These are phyloP conservation scores for Silurus asotus DNA, from an alignment of 2,113 vertebrate genomes.

Conservation along the genomic window DNA sequence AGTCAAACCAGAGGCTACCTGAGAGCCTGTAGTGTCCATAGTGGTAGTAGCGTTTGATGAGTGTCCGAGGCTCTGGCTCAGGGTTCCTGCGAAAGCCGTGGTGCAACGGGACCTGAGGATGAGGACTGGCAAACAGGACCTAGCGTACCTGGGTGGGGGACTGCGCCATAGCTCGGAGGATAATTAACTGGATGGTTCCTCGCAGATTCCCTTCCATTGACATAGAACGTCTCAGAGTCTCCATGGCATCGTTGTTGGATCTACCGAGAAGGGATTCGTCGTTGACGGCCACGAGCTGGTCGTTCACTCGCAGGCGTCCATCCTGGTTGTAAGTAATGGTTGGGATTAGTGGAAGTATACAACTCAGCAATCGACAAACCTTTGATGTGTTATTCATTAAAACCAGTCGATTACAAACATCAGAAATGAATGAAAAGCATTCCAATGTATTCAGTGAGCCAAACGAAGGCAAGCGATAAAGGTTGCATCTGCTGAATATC, in stretches of 20 bases:
- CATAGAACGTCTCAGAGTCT: constrained; percentile 90
- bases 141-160: constrained; percentile 51
- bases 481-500: constrained; percentile 3
- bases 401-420: background rate
- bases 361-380: background rate
- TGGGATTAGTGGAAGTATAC: background rate
- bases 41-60: background rate
- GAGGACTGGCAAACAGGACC: background rate
- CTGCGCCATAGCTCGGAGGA: constrained; percentile 74
- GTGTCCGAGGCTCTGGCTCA: background rate
- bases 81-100: background rate
- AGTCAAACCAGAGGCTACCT: constrained; percentile 40
- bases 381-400: background rate
- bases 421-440: background rate
- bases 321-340: constrained; percentile 73
- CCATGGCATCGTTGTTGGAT: constrained; percentile 93
- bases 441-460: background rate
- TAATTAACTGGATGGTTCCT: constrained; percentile 89
- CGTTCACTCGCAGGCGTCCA: constrained; percentile 82
- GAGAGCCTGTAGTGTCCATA: constrained; percentile 52
- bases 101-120: background rate
- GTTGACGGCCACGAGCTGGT: constrained; percentile 90
- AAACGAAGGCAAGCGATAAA: background rate
- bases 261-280: constrained; percentile 85
- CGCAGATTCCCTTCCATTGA: constrained; percentile 89